A percentile compares a stretch with the other conserved stretches of the same genome.
Evolutionary conservation across 2,888 invertebrate genomes (phyloP).

Genomic region (Sinelater perroti): DNA sequence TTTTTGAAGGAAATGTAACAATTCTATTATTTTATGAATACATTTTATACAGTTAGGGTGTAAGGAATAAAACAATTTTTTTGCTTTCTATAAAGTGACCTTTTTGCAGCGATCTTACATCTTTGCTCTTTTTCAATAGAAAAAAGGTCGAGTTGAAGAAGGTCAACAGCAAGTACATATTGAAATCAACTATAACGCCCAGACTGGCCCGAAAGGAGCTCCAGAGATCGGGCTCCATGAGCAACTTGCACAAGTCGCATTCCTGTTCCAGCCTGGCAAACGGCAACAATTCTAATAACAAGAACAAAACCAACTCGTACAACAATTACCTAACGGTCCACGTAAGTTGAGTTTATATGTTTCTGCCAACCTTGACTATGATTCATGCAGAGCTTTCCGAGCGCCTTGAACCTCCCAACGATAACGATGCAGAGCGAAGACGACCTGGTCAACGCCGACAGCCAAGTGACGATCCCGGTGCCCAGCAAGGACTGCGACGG

Average conservation of each 20-base stretch:
- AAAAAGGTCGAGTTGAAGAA: slow-evolving; percentile 76
- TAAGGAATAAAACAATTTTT: no score
- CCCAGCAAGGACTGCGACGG: slow-evolving; percentile 39
- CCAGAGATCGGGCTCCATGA: slow-evolving; percentile 69
- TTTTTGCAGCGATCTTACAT: no score
- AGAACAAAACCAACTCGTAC: slow-evolving; percentile 30
- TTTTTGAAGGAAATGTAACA: no score
- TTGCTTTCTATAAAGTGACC: no score
- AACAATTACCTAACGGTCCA: slow-evolving; percentile 50
- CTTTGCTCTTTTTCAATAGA: no score
- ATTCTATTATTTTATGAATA: no score
- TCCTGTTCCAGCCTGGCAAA: slow-evolving; percentile 75
- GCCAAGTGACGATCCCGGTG: slow-evolving; percentile 36
- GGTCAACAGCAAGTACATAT: slow-evolving; percentile 82
- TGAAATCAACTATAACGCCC: slow-evolving; percentile 85
- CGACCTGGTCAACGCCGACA: slow-evolving; percentile 57
- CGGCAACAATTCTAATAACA: slow-evolving; percentile 60
- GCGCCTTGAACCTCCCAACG: slow-evolving; percentile 69
- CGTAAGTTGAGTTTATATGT: slow-evolving; percentile 40
- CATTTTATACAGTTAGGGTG: no score
- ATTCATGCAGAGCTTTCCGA: slow-evolving; percentile 69
- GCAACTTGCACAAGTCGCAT: slow-evolving; percentile 71
- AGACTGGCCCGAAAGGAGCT: slow-evolving; percentile 76
- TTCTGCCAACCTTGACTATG: slow-evolving; percentile 5
- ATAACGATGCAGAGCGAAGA: slow-evolving; percentile 76